Evolutionary conservation across 2,888 invertebrate genomes (phyloP).

Genomic region (Metacarcinus magister): DNA sequence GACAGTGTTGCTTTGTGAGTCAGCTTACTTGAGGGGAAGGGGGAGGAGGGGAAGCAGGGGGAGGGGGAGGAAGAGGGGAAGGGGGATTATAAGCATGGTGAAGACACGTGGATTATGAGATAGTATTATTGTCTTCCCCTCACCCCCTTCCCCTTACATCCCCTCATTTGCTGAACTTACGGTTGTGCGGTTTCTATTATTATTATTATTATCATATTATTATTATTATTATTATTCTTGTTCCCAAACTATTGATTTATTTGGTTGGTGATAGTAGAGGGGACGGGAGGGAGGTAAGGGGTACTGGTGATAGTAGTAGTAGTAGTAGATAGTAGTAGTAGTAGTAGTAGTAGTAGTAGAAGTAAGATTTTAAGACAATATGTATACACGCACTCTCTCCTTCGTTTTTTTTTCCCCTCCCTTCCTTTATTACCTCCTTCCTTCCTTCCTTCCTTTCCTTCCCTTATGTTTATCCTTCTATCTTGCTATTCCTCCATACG

Average conservation of each 20-base stretch:
- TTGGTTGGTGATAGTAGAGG: too few species aligned
- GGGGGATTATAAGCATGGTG: background rate
- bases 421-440: background rate
- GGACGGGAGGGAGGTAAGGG: too few species aligned
- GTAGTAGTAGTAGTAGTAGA: too few species aligned
- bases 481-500: background rate
- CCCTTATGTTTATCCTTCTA: background rate
- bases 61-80: background rate
- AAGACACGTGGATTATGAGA: background rate
- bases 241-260: too few species aligned
- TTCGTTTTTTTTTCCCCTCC: background rate
- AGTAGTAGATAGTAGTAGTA: too few species aligned
- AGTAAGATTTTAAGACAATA: too few species aligned
- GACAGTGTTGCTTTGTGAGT: too few species aligned
- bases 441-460: background rate
- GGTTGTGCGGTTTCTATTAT: background rate
- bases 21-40: background rate
- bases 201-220: too few species aligned
- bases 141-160: background rate
- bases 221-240: too few species aligned
- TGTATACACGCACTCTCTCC: too few species aligned
- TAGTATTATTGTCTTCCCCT: background rate
- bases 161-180: background rate
- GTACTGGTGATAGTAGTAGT: too few species aligned
- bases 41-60: background rate